These are phyloP conservation scores for Pachycephala philippinensis DNA, from an alignment of 2,113 vertebrate species.

Conservation along the genomic window DNA sequence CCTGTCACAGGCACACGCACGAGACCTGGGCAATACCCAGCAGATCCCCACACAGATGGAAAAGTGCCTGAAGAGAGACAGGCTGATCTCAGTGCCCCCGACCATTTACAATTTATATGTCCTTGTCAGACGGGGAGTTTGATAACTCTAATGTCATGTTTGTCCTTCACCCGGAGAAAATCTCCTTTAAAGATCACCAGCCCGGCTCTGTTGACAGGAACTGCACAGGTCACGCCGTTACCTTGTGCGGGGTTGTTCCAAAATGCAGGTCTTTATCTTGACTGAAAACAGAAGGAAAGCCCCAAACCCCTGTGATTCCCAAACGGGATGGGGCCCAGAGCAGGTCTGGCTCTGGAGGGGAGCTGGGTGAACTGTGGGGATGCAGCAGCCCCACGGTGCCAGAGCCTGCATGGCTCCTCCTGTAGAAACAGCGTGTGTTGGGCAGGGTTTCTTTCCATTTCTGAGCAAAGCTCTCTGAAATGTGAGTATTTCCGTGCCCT, in stretches of 20 bases:
- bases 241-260: slow-evolving; percentile 23
- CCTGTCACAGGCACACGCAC: fast-evolving
- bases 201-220: slow-evolving; percentile 54
- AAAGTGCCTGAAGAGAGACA: not conserved
- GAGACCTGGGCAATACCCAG: fast-evolving
- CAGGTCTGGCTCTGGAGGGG: not conserved
- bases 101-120: slow-evolving; percentile 55
- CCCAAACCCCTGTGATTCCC: not conserved
- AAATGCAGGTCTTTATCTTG: slow-evolving; percentile 44
- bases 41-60: not conserved
- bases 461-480: not conserved
- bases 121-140: slow-evolving; percentile 35
- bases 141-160: slow-evolving; percentile 56
- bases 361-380: not conserved
- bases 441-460: fast-evolving
- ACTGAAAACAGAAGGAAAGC: not conserved
- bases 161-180: slow-evolving; percentile 56
- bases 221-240: slow-evolving; percentile 19
- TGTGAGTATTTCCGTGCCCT: not conserved
- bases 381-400: not conserved
- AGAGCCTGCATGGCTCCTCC: not conserved
- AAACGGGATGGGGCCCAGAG: not conserved
- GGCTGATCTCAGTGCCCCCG: not conserved
- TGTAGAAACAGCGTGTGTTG: not conserved
- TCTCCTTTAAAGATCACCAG: slow-evolving; percentile 64